Conservation (phyloP, 1,140 invertebrate genomes). For the Aradophagus sp. region DNA sequence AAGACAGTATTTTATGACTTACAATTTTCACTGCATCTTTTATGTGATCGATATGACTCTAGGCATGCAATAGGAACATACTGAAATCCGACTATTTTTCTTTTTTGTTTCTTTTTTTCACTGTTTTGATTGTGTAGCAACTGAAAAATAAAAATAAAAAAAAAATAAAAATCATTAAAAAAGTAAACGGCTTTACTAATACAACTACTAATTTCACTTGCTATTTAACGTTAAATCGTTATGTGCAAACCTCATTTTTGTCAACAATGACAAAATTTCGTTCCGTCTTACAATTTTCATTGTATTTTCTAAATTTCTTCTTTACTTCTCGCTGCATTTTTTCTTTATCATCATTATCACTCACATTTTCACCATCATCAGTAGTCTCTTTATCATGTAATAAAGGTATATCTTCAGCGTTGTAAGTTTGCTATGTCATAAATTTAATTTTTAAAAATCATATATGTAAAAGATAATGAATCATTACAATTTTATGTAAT, state of each 20-base stretch:
- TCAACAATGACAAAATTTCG: constrained; percentile 43
- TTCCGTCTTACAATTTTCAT: constrained; percentile 27
- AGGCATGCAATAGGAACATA: constrained; percentile 59
- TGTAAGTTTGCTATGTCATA: constrained; percentile 25
- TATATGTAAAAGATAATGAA: too few relatives aligned
- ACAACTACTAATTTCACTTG: too few relatives aligned
- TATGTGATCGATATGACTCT: constrained; percentile 59
- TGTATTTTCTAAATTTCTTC: constrained; percentile 29
- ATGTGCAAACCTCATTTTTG: constrained; percentile 38
- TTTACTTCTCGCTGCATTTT: constrained; percentile 20
- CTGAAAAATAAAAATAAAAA: constrained; percentile 12
- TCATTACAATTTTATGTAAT: not conserved
- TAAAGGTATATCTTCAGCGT: constrained; percentile 41
- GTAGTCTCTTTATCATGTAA: constrained; percentile 23
- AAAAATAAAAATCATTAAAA: constrained; percentile 4
- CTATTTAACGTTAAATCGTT: not conserved
- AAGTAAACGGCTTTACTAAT: not conserved
- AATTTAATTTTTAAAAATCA: not conserved
- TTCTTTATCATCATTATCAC: constrained; percentile 38
- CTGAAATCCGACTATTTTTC: constrained; percentile 54
- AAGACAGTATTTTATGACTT: constrained; percentile 10
- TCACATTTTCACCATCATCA: constrained; percentile 34
- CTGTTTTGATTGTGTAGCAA: constrained; percentile 29
- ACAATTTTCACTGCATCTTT: constrained; percentile 41
- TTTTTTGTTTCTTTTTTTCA: constrained; percentile 36